phyloP scores from a whole-genome alignment of 2,113 vertebrate species.

The Myodes glareolus region DNA sequence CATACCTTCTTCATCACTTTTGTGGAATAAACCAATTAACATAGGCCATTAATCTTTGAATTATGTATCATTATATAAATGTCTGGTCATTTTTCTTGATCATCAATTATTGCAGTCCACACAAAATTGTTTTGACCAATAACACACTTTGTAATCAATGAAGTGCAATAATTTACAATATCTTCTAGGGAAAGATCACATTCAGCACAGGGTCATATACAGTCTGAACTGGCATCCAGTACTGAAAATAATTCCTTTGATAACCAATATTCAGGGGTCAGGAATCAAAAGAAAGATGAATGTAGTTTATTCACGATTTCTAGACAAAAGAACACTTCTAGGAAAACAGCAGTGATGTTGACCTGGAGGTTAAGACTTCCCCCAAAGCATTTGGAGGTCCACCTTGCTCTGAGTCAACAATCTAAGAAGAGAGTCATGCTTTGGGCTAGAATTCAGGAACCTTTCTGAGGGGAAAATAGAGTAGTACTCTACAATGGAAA shows the following conservation, averaged over 20 bases:
- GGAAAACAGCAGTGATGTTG: not conserved
- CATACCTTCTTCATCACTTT: not conserved
- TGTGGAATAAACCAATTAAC: not conserved
- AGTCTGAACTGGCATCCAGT: not conserved
- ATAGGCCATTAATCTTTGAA: not conserved
- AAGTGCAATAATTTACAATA: not conserved
- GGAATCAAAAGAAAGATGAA: not conserved
- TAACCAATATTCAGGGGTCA: not conserved
- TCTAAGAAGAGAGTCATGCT: not conserved
- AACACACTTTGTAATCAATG: not conserved
- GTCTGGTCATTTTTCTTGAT: not conserved
- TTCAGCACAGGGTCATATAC: not conserved
- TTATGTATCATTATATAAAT: not conserved
- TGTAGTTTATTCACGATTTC: not conserved
- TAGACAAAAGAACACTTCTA: not conserved
- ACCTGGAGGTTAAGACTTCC: not conserved
- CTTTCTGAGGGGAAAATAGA: not conserved
- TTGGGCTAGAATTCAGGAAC: not conserved
- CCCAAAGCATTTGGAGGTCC: not conserved
- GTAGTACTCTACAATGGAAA: not conserved
- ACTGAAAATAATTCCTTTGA: not conserved
- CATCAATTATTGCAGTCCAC: not conserved
- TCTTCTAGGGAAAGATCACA: not conserved
- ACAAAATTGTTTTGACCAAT: not conserved
- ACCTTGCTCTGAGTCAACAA: not conserved